Base-by-base conservation (phyloP, 2,797 vertebrate species). In the Ctenosaura bakeri region DNA sequence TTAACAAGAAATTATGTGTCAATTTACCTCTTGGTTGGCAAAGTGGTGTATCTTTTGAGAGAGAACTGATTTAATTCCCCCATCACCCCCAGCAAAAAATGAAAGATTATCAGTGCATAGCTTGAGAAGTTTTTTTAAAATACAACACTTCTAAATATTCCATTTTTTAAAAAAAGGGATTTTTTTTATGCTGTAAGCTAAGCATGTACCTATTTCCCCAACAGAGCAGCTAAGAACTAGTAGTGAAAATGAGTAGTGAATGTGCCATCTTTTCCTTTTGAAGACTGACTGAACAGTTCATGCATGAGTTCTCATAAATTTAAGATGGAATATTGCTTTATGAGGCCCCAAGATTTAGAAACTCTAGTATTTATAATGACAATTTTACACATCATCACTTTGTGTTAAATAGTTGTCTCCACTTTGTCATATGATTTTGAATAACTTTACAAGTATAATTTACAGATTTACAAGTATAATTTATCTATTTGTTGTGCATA, bases 381-480 rank as follows among this genome's bases (percentile, higher is more conserved):
- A 87, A 12, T 32, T 73, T n/a, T 86, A 9, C 22, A 50, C 78
- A 20, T 82, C 6, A 12, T 56, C 29, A 26, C 35, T 87, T 87
- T 74, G 54, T 14, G 20, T n/a, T 89, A 18, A 22, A 32, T 54
- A 54, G 42, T 24, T 87, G 52, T 42, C 14, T 24, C 42, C 24
- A 64, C 24, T 87, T 76, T 87, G 50, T 59, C 32, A 24, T 24
- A 85, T 82, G 77, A 62, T 29, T 82, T 76, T n/a, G 46, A 73
- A 35, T 78, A 52, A 26, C 54, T 85, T 86, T 59, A 76, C 32
- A 89, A 66, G 52, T 74, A 69, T 26, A 20, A 32, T 56, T 82
- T 54, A 62, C 42, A 46, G 18, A 59, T 85, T 86, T 59, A 76
- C 32, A 89, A 54, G 52, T 74, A 69, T 26, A 20, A 62, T 46